A percentile compares a stretch with the other conserved stretches of the same genome.
phyloP scores from a whole-genome alignment of 2,113 vertebrate species.

The Crypturellus undulatus region DNA sequence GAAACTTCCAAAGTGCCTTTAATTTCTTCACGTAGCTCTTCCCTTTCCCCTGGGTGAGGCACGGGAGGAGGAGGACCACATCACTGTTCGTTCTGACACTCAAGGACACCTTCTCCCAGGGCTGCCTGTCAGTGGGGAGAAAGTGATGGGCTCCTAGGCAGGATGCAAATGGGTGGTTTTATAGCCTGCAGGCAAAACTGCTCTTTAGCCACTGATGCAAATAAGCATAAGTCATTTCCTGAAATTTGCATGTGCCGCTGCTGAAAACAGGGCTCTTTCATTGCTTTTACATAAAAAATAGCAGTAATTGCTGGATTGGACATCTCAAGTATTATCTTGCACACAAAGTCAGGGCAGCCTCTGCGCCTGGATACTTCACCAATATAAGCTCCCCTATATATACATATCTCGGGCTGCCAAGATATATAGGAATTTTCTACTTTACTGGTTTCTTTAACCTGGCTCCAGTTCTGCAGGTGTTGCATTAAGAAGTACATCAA shows the following conservation, averaged over 20 bases:
- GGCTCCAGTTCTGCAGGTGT: neutral
- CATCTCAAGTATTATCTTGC: neutral
- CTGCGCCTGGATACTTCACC: neutral
- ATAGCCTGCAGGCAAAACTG: conserved; percentile 57
- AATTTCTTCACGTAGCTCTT: neutral
- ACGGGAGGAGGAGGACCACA: neutral
- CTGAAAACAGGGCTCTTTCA: neutral
- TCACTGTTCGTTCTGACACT: neutral
- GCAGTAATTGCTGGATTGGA: conserved; percentile 28
- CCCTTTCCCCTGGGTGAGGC: neutral
- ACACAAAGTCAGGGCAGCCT: neutral
- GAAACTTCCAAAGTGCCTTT: neutral
- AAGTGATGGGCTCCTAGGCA: neutral
- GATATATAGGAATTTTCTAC: neutral
- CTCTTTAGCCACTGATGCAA: conserved; percentile 49
- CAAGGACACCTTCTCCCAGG: neutral
- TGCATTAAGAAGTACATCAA: neutral
- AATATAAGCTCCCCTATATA: neutral
- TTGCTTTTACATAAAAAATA: conserved; percentile 27
- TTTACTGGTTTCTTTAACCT: neutral
- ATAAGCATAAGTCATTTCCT: conserved; percentile 52
- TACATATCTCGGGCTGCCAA: neutral
- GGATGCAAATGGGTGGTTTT: neutral
- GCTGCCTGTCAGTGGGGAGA: neutral
- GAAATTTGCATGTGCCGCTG: conserved; percentile 45